These are phyloP conservation scores for Ctenodactylus gundi DNA, from an alignment of 2,113 vertebrate species.

Conservation along the genomic window DNA sequence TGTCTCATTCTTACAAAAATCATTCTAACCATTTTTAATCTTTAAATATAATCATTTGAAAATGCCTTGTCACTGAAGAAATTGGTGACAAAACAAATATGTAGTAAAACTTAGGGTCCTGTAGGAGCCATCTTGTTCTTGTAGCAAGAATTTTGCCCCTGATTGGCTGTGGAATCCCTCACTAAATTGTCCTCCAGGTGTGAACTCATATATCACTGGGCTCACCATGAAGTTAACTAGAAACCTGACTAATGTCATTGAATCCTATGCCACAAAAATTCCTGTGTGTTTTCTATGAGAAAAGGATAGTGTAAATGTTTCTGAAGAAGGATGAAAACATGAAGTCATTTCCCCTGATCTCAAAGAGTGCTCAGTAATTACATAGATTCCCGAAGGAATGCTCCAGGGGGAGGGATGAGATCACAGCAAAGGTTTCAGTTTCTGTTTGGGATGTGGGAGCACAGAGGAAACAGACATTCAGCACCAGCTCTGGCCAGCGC, in stretches of 20 bases:
- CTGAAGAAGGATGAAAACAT: not conserved
- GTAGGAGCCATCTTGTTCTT: not conserved
- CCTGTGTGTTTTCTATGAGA: not conserved
- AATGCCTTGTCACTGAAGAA: not conserved
- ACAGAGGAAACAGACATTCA: not conserved
- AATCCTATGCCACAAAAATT: not conserved
- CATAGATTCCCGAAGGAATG: not conserved
- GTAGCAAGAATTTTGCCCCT: not conserved
- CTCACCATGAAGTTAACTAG: not conserved
- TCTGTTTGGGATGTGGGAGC: not conserved
- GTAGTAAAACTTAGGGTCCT: not conserved
- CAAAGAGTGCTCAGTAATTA: not conserved
- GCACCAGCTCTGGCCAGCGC: not conserved
- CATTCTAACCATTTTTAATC: not conserved
- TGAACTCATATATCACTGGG: not conserved
- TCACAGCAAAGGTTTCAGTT: not conserved
- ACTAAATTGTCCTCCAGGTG: not conserved
- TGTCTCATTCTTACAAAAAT: no score
- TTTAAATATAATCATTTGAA: not conserved
- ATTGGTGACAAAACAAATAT: not conserved
- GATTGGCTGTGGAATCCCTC: not conserved
- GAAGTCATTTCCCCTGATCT: no score
- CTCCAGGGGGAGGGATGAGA: fast-evolving
- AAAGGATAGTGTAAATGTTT: not conserved
- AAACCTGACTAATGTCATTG: not conserved